A percentile compares a stretch with the other conserved stretches of the same genome.
These are phyloP conservation scores for Entelurus aequoreus DNA, from an alignment of 2,113 vertebrate genomes.

Conservation along the genomic window DNA sequence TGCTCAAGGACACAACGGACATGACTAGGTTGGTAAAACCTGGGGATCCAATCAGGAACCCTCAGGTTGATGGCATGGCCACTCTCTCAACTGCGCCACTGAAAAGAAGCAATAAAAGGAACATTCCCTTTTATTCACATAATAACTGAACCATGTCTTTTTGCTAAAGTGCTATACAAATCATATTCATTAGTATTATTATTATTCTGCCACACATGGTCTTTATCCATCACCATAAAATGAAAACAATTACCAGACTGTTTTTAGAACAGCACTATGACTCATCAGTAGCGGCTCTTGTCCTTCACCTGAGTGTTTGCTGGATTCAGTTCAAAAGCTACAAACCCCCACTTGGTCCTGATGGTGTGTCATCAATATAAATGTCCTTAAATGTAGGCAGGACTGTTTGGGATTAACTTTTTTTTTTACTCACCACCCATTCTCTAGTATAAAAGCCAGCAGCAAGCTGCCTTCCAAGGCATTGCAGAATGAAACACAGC, in stretches of 20 bases:
- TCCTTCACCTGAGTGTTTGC: constrained; percentile 2
- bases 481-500: constrained; percentile 23
- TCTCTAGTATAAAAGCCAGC: not conserved
- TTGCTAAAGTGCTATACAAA: not conserved
- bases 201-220: not conserved
- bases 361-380: not conserved
- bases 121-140: too few species aligned
- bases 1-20: too few species aligned
- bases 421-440: not conserved
- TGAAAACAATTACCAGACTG: constrained; percentile 8
- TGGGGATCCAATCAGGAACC: too few species aligned
- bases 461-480: constrained; percentile 3
- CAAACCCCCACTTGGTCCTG: too few species aligned
- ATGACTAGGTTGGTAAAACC: too few species aligned
- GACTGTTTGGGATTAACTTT: not conserved
- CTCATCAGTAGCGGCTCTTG: constrained; percentile 7
- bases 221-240: not conserved
- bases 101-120: too few species aligned
- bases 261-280: constrained; percentile 10
- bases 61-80: too few species aligned
- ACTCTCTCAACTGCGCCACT: not conserved
- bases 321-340: not conserved
- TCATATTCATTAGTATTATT: not conserved
- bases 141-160: not conserved
- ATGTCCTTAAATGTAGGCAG: not conserved